Evolutionary conservation across 2,888 invertebrate species (phyloP), one percentile per base, ranked within the genome.

Genomic region (Lysandra bellargus): DNA sequence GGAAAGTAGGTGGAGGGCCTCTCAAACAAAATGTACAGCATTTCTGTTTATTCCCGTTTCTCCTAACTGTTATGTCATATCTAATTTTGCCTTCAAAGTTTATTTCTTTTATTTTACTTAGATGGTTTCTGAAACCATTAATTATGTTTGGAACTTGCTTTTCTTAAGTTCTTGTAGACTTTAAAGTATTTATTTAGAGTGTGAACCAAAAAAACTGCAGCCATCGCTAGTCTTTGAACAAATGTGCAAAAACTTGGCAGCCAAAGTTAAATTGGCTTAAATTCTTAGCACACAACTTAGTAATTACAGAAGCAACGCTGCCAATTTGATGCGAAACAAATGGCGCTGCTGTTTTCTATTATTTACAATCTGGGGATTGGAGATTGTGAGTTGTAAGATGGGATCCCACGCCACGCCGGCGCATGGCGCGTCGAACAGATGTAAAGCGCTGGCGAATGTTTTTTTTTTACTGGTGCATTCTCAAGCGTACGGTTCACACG

Each of bases 401-500:
- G 30, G 76, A 75, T 76, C 76, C 53, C 76, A 76, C 69, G 64
- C 49, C 60, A 76, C 69, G 64, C 49, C 60, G 40, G 78, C 40
- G 30, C 61, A 9, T 12, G 77, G 33, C 57, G 78, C 73, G 73
- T 37, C 40, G 75, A 79, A 79, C 79, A 79, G 79, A 79, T 79
- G 79, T 79, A 53, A 44, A 74, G 40, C 73, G 57, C 40, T 37
- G 30, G 79, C 75, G 40, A 60, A 73, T 74, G 73, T 61, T 79
- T 78, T 73, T 79, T 72, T 74, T 23, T 37, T 12, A 14, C 12
- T 60, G n/a, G 49, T 57, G 57, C 75, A 75, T 79, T 79, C 79
- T 23, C 73, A 74, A n/a, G 60, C 49, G 75, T 76, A 60, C 79
- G 60, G 79, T 79, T 79, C 79, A 75, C 79, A 79, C 61, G 74